Conservation (phyloP, 2,888 invertebrate genomes). For the Lamellibrachia satsuma region DNA sequence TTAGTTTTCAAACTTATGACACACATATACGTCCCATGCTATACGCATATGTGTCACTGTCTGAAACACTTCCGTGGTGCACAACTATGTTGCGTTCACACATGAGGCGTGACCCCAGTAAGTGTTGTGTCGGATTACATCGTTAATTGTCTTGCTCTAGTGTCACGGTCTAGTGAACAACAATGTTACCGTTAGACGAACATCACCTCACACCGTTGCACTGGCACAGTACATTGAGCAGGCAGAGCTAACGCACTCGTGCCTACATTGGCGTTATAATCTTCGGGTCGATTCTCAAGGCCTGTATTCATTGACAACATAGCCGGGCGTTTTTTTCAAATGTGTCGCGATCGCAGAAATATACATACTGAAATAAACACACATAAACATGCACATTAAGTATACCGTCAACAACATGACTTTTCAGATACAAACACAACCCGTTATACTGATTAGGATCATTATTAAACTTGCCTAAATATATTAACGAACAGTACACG, state of each 20-base stretch:
- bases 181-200: not conserved
- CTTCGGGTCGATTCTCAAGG: too few relatives aligned
- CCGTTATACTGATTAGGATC: not conserved
- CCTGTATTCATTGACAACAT: too few relatives aligned
- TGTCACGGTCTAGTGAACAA: not conserved
- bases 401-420: too few relatives aligned
- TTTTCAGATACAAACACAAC: not conserved
- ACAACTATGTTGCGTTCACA: not conserved
- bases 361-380: too few relatives aligned
- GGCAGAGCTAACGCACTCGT: too few relatives aligned
- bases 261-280: too few relatives aligned
- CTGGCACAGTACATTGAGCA: not conserved
- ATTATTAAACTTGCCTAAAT: not conserved
- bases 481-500: not conserved
- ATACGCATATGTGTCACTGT: not conserved
- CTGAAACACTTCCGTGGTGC: not conserved
- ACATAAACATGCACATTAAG: too few relatives aligned
- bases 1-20: not conserved
- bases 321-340: too few relatives aligned
- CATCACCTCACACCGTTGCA: not conserved
- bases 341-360: too few relatives aligned
- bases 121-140: not conserved
- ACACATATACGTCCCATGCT: not conserved
- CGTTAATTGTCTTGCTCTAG: not conserved
- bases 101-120: not conserved